Base-by-base conservation (phyloP, 1,140 invertebrate species). In the Hydropsyche tenuis region DNA sequence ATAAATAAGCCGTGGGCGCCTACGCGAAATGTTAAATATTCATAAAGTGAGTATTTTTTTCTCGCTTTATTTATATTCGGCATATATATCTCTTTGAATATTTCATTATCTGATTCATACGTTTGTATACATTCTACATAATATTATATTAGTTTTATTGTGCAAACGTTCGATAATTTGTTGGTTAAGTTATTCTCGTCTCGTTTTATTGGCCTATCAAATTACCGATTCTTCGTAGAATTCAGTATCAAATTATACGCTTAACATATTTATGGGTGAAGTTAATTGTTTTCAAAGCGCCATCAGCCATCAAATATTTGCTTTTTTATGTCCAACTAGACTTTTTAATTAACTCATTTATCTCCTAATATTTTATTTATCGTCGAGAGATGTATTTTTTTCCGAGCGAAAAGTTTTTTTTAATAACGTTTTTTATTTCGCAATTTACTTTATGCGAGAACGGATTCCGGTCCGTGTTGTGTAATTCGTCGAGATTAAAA, bases 241-340 rank as follows among this genome's bases (percentile, higher is more conserved):
- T 37, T 23, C 56, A 22, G 23, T 65, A 65, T 65, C 27, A 56
- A 65, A 53, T 70, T 70, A 70, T 70, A 42, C 69, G 51, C 51
- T 60, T 42, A 65, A 23, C 63, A 69, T 51, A 69, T 69, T 69
- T 69, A 69, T 51, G 45, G 66, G 20, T 46, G 25, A 60, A 42
- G 48, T 70, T 70, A 56, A 70, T 70, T 70, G 69, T 70, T 70
- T 70, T 20, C 69, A 60, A 60, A 70, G 69, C 69, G 69, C 69
- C 69, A 70, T 70, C 69, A 56, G 69, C 69, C 51, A 70, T 70
- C 69, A 70, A 70, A 70, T 70, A 70, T 70, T 70, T 70, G 69
- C 51, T 60, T 53, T 70, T 70, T 70, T 70, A 70, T 70, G 48
- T 70, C 18, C 18, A 18, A 70, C 30, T 46, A 42, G 37, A 60